A percentile compares a stretch with the other conserved stretches of the same genome.
phyloP scores from a whole-genome alignment of 2,888 invertebrate species.

The Rhagophthalmus giganteus region DNA sequence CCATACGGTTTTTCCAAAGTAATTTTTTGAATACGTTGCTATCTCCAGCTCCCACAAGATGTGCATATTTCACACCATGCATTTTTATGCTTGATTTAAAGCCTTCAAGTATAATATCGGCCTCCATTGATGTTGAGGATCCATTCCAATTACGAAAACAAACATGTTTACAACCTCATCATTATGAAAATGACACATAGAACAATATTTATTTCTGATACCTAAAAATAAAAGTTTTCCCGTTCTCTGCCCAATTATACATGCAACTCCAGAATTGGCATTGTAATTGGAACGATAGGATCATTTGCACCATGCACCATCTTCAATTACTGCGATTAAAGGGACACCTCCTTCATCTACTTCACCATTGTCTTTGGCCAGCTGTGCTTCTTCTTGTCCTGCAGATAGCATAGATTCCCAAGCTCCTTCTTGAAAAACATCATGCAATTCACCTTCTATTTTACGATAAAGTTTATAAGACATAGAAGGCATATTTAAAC shows the following conservation, averaged over 20 bases:
- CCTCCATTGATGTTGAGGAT: slow-evolving; percentile 17
- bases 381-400: slow-evolving; percentile 17
- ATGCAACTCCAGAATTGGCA: slow-evolving; percentile 8
- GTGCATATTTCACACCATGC: not conserved
- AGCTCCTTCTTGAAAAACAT: slow-evolving; percentile 5
- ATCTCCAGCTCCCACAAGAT: not conserved
- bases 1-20: not conserved
- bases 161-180: slow-evolving; percentile 16
- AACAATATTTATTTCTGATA: slow-evolving; percentile 30
- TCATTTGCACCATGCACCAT: slow-evolving; percentile 10
- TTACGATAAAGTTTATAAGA: slow-evolving; percentile 6
- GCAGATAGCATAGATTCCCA: slow-evolving; percentile 11
- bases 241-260: slow-evolving; percentile 21
- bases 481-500: slow-evolving; percentile 6
- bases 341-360: slow-evolving; percentile 29
- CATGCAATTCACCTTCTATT: slow-evolving; percentile 3
- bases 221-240: slow-evolving; percentile 27
- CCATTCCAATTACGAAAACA: slow-evolving; percentile 32
- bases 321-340: slow-evolving; percentile 14
- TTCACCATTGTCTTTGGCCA: slow-evolving; percentile 28
- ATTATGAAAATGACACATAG: slow-evolving; percentile 8
- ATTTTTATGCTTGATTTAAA: not conserved
- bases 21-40: not conserved
- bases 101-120: not conserved
- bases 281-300: slow-evolving; percentile 11